Conservation (phyloP, 2,113 vertebrate genomes). For the Capreolus pygargus region DNA sequence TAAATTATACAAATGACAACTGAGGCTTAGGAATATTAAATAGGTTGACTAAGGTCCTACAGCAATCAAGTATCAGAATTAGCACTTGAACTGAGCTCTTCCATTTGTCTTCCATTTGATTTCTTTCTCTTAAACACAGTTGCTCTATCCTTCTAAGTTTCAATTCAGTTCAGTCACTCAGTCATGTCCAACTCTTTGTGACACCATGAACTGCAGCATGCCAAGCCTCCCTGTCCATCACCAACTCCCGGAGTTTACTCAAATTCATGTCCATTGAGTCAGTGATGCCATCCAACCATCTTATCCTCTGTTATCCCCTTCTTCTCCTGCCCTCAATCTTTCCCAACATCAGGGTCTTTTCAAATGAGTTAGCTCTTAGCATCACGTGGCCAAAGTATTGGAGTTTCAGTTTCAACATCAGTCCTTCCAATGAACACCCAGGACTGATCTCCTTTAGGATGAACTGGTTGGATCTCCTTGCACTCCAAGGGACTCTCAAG, state of each 20-base stretch:
- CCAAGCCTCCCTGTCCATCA: not conserved
- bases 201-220: not conserved
- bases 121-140: not conserved
- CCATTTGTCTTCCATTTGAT: not conserved
- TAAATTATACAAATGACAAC: not conserved
- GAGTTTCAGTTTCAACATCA: not conserved
- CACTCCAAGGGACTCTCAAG: not conserved
- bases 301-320: not conserved
- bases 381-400: not conserved
- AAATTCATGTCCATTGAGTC: not conserved
- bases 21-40: not conserved
- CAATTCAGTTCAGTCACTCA: not conserved
- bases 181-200: fast-evolving
- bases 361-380: not conserved
- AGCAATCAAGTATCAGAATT: not conserved
- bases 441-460: not conserved
- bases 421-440: not conserved
- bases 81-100: not conserved
- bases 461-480: not conserved
- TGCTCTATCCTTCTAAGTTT: not conserved
- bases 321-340: not conserved
- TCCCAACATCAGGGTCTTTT: not conserved
- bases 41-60: not conserved
- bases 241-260: not conserved
- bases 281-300: not conserved